phyloP scores from a whole-genome alignment of 2,888 invertebrate species.

The Smittia aterrima region DNA sequence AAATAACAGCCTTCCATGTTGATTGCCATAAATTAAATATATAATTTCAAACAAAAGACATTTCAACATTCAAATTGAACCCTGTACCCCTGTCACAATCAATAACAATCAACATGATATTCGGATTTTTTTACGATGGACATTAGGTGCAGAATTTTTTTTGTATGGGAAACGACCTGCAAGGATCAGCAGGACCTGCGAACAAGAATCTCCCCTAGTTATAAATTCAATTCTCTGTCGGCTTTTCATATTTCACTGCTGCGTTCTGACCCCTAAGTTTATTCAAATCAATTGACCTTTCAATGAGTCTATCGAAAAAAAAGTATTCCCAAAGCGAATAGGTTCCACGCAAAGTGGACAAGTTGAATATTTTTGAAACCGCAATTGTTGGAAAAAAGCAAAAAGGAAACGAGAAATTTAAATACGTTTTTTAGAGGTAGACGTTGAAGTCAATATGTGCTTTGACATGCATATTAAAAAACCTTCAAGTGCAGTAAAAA shows the following conservation, averaged over 20 bases:
- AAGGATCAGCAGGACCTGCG: slow-evolving; percentile 41
- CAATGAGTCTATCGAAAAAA: neutral
- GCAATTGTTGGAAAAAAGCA: neutral
- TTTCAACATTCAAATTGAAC: slow-evolving; percentile 22
- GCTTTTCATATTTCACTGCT: neutral
- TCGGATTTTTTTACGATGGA: slow-evolving; percentile 22
- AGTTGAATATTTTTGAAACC: slow-evolving; percentile 14
- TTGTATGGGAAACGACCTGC: slow-evolving; percentile 23
- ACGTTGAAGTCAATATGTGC: neutral
- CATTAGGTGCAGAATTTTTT: slow-evolving; percentile 18
- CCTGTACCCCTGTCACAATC: neutral
- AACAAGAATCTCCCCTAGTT: slow-evolving; percentile 33
- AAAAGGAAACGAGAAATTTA: slow-evolving; percentile 1
- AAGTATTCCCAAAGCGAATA: neutral
- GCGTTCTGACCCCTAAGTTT: slow-evolving; percentile 22
- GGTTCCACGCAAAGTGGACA: neutral
- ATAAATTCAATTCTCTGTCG: slow-evolving; percentile 27
- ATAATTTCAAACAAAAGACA: neutral
- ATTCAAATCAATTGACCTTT: slow-evolving; percentile 42
- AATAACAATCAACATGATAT: slow-evolving; percentile 40
- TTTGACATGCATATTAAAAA: slow-evolving; percentile 32
- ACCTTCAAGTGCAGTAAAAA: neutral
- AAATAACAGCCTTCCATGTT: neutral
- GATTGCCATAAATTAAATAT: slow-evolving; percentile 6
- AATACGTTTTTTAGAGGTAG: neutral